Conservation (phyloP, 2,888 invertebrate species). For the Branchellion lobata region DNA sequence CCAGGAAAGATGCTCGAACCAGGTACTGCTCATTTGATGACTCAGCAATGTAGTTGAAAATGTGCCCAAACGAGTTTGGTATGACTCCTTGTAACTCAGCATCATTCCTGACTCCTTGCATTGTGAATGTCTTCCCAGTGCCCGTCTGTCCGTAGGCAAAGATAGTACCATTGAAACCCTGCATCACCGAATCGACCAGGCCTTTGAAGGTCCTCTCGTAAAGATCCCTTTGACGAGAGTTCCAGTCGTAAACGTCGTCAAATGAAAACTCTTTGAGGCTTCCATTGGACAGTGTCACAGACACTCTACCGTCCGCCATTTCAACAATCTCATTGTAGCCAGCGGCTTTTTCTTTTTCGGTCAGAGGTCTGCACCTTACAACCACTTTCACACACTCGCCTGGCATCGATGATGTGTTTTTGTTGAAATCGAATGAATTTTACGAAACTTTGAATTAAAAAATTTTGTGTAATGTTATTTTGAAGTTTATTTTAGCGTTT, state of each 20-base stretch:
- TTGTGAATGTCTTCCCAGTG: conserved; percentile 78
- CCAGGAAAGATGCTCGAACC: conserved; percentile 91
- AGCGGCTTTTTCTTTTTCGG: conserved; percentile 77
- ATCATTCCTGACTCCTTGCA: conserved; percentile 71
- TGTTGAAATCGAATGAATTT: too few relatives aligned
- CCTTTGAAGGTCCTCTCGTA: conserved; percentile 95
- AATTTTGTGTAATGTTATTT: too few relatives aligned
- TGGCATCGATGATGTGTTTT: not conserved
- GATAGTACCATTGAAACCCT: conserved; percentile 97
- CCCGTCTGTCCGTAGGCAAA: conserved; percentile 99
- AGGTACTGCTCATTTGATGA: conserved; percentile 90
- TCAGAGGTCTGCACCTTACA: conserved; percentile 92
- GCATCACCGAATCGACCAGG: conserved; percentile 87
- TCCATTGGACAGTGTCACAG: conserved; percentile 70
- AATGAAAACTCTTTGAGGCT: conserved; percentile 85
- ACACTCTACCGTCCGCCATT: conserved; percentile 84
- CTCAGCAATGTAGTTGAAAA: conserved; percentile 89
- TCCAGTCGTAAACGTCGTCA: conserved; percentile 91
- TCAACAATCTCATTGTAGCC: conserved; percentile 76
- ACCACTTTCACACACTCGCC: conserved; percentile 90
- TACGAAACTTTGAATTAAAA: too few relatives aligned
- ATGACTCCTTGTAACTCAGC: conserved; percentile 82
- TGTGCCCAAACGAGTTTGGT: conserved; percentile 93
- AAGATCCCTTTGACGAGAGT: conserved; percentile 82
- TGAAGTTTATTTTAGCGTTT: too few relatives aligned